A percentile compares a stretch with the other conserved stretches of the same genome.
These are phyloP conservation scores for Oxytorus armatus DNA, from an alignment of 2,888 invertebrate species.

Conservation along the genomic window DNA sequence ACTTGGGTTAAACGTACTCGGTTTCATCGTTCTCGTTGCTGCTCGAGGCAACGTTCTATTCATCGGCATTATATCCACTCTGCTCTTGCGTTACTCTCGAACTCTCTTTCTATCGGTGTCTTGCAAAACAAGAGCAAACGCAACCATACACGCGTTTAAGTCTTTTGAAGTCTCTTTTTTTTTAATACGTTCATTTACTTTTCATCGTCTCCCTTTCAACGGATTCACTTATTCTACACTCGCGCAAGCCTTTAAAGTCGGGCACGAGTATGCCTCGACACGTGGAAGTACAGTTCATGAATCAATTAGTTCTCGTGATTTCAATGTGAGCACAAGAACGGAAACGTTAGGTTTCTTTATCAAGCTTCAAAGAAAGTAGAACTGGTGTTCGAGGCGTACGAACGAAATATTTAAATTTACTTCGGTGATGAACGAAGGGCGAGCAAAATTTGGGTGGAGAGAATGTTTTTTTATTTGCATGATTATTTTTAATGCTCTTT, in stretches of 20 bases:
- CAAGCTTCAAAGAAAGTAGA: too few relatives aligned
- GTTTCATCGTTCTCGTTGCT: slow-evolving; percentile 24
- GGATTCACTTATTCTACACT: slow-evolving; percentile 31
- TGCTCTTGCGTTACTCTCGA: background rate
- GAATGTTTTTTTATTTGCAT: too few relatives aligned
- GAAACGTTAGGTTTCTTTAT: background rate
- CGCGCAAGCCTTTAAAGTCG: slow-evolving; percentile 5
- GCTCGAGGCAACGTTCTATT: slow-evolving; percentile 34
- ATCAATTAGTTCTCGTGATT: slow-evolving; percentile 49
- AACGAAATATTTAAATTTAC: too few relatives aligned
- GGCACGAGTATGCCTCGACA: slow-evolving; percentile 6
- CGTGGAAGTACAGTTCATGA: slow-evolving; percentile 37
- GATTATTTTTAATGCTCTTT: too few relatives aligned
- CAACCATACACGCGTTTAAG: background rate
- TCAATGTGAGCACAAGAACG: slow-evolving; percentile 4
- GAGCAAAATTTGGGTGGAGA: too few relatives aligned
- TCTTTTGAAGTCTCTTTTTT: background rate
- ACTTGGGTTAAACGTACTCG: slow-evolving; percentile 17
- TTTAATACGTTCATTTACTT: slow-evolving; percentile 15
- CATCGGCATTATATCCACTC: too few relatives aligned
- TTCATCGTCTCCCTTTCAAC: background rate
- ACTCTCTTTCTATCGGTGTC: background rate
- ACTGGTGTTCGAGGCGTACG: too few relatives aligned
- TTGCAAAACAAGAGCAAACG: slow-evolving; percentile 19
- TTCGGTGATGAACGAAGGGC: too few relatives aligned